Evolutionary conservation across 2,113 vertebrate genomes (phyloP).

Genomic region (Corvus moneduloides): DNA sequence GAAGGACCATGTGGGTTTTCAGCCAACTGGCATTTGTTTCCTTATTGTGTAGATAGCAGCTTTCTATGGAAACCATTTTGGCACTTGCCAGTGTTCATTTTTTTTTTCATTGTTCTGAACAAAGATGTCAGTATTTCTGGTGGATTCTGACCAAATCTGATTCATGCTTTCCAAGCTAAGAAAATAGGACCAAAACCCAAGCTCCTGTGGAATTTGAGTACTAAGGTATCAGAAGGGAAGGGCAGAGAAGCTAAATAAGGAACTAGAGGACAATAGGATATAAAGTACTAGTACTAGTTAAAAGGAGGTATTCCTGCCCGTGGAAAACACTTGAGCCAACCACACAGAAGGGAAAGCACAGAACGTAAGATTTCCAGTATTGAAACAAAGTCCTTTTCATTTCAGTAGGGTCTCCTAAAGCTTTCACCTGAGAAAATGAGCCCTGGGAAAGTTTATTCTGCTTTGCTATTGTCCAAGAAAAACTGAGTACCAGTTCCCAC

Average conservation of each 20-base stretch:
- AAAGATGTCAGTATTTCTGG: neutral
- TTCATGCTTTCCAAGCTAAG: neutral
- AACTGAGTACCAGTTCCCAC: neutral
- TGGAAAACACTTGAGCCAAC: neutral
- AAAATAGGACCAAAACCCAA: neutral
- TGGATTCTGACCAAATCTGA: neutral
- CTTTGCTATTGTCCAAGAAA: neutral
- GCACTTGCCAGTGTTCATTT: neutral
- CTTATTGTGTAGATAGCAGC: neutral
- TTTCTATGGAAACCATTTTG: neutral
- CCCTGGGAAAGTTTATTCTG: neutral
- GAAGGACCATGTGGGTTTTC: neutral
- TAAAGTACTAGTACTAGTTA: neutral
- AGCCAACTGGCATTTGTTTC: neutral
- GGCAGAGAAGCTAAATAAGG: neutral
- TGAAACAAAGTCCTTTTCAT: neutral
- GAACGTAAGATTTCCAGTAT: neutral
- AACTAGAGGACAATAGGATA: neutral
- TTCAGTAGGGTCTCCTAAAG: neutral
- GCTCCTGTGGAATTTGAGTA: neutral
- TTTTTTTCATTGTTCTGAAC: neutral
- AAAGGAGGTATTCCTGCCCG: neutral
- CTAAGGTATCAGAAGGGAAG: neutral
- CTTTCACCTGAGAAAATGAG: neutral
- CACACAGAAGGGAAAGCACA: neutral